A percentile compares a stretch with the other conserved stretches of the same genome.
phyloP scores from a whole-genome alignment of 1,140 invertebrate genomes.

The Lordiphosa mommai region DNA sequence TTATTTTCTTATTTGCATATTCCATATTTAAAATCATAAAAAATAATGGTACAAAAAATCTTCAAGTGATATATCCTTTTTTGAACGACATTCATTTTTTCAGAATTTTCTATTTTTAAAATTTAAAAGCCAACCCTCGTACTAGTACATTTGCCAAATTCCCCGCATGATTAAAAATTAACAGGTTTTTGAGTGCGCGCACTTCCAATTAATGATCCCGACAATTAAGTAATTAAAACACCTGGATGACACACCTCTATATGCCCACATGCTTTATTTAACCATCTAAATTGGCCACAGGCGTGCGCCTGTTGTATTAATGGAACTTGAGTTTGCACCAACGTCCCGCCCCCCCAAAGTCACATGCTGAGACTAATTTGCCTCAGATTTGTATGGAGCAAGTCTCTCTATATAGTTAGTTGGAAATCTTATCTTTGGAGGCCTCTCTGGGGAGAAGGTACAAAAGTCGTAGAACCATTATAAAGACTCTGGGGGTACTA shows the following conservation, averaged over 20 bases:
- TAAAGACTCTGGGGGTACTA: constrained; percentile 40
- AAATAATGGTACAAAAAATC: too few relatives aligned
- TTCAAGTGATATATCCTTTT: too few relatives aligned
- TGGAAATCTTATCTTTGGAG: constrained; percentile 51
- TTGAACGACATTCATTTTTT: too few relatives aligned
- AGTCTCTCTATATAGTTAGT: too few relatives aligned
- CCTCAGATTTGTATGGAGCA: constrained; percentile 5
- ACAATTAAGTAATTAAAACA: constrained; percentile 44
- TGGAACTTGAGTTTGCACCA: constrained; percentile 11
- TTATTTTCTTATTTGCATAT: too few relatives aligned
- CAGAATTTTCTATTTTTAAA: too few relatives aligned
- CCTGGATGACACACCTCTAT: constrained; percentile 28
- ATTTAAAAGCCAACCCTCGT: constrained; percentile 18
- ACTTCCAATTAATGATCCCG: constrained; percentile 8
- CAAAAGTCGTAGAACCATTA: constrained; percentile 53
- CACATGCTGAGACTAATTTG: constrained; percentile 30
- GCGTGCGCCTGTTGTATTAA: constrained; percentile 23
- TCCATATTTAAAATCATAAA: too few relatives aligned
- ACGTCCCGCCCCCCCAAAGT: background rate
- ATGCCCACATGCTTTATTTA: too few relatives aligned
- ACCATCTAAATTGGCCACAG: background rate
- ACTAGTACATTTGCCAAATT: constrained; percentile 26
- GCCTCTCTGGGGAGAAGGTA: constrained; percentile 26
- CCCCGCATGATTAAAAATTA: constrained; percentile 5
- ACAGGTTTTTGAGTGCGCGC: constrained; percentile 7